Evolutionary conservation across 2,888 invertebrate species (phyloP), one percentile per base, ranked within the genome.

Genomic region (Blera fallax): DNA sequence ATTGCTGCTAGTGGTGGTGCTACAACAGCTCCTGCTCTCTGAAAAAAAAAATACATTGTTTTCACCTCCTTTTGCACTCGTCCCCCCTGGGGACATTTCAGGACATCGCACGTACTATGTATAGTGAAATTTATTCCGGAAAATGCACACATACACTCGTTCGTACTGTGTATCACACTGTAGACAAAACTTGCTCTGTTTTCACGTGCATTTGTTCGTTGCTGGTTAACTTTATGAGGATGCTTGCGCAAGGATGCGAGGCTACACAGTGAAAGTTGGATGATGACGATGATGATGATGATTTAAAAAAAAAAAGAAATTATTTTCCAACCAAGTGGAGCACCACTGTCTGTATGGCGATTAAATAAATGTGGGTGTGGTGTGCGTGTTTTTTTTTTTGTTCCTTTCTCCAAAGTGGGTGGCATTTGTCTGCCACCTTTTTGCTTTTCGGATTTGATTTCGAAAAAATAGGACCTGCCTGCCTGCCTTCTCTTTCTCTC

Each of bases 401-500:
- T n/a, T n/a, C n/a, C n/a, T n/a, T n/a, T 37, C n/a, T 37, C 37
- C 10, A 45, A 54, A 50, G 54, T 58, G 54, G 58, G 56, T 84
- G 58, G 65, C 58, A 70, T 52, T 84, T 80, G 65, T 70, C 74
- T 84, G 85, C 60, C 81, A 54, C 40, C 65, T 77, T 72, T 81
- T 85, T 72, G 60, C 72, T 54, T 56, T 72, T 72, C 43, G 67
- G 69, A 74, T 74, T 74, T 69, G 40, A 73, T 56, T 79, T 52
- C 16, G 34, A 72, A 18, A 58, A 45, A 60, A 52, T 27, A 21
- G n/a, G 8, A 37, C 11, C 27, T 16, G 11, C 24, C 24, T 16
- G 11, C 24, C 24, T 16, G 18, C 37, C 16, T 60, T 40, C 29
- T n/a, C 18, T 34, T 18, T 1, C 14, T 14, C 10, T 21, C 27